Evolutionary conservation across 2,797 vertebrate species (phyloP).

Genomic region (Tragelaphus oryx): DNA sequence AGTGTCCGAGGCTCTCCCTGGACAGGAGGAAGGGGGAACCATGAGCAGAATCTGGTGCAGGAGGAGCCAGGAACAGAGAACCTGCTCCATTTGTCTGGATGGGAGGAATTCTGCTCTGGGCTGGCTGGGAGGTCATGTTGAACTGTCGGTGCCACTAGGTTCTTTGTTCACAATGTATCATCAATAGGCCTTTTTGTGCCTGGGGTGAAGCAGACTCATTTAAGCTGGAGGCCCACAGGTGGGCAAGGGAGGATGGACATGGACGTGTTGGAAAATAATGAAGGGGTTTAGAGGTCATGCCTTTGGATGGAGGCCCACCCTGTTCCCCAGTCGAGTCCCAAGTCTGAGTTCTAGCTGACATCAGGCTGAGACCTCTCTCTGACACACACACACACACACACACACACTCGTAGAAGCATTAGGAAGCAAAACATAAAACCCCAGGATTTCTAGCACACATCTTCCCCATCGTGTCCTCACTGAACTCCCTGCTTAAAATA

Average conservation of each 20-base stretch:
- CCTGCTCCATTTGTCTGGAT: background rate
- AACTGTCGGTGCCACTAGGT: background rate
- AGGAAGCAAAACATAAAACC: background rate
- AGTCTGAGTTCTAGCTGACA: slow-evolving; percentile 10
- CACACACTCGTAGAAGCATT: background rate
- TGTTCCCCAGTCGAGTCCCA: background rate
- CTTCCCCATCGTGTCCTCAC: background rate
- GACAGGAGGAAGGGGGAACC: background rate
- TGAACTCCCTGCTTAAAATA: background rate
- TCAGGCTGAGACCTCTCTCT: background rate
- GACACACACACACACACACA: background rate
- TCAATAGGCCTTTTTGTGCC: background rate
- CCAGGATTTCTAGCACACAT: background rate
- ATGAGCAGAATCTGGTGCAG: background rate
- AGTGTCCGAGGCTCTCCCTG: background rate
- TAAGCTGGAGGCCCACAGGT: background rate
- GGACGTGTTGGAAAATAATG: background rate
- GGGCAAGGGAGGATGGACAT: background rate
- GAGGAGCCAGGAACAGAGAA: background rate
- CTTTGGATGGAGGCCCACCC: slow-evolving; percentile 13
- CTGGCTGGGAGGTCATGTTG: background rate
- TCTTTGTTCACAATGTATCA: background rate
- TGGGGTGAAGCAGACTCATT: background rate
- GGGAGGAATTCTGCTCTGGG: background rate
- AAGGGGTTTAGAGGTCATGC: slow-evolving; percentile 14